Percentiles rank a stretch among this genome's conserved stretches.
These are phyloP conservation scores for Noctua comes DNA, from an alignment of 2,888 invertebrate species.

Conservation along the genomic window DNA sequence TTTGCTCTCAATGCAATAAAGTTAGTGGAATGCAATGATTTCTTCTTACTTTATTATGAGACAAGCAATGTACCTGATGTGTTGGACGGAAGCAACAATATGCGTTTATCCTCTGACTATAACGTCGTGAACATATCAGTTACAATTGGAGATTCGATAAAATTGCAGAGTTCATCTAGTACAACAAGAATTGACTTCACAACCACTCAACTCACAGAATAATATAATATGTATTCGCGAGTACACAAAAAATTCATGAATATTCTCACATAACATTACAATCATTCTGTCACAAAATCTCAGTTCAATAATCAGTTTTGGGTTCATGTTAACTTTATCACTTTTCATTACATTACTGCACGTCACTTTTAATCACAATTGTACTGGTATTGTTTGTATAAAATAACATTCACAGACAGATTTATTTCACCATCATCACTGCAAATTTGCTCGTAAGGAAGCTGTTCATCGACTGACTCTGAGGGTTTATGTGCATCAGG, in stretches of 20 bases:
- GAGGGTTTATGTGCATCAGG: neutral
- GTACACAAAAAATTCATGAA: constrained; percentile 24
- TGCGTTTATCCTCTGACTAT: constrained; percentile 22
- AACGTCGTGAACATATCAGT: constrained; percentile 32
- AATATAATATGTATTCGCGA: constrained; percentile 11
- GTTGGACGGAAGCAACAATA: constrained; percentile 20
- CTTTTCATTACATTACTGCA: neutral
- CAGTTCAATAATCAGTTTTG: constrained; percentile 4
- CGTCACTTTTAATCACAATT: constrained; percentile 16
- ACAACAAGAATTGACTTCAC: constrained; percentile 44
- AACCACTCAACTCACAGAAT: constrained; percentile 9
- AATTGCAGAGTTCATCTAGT: constrained; percentile 10
- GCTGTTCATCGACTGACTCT: constrained; percentile 10
- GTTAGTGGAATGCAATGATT: constrained; percentile 59
- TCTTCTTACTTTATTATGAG: constrained; percentile 19
- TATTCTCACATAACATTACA: constrained; percentile 34
- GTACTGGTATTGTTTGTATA: neutral
- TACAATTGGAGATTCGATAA: constrained; percentile 12
- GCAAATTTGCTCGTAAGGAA: neutral
- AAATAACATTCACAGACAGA: neutral
- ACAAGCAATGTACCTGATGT: constrained; percentile 26
- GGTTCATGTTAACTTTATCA: neutral
- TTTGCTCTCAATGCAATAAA: constrained; percentile 43
- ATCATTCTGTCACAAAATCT: constrained; percentile 18
- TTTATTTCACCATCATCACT: neutral